These are phyloP conservation scores for Amiota mariae DNA, from an alignment of 2,888 invertebrate genomes.

Conservation along the genomic window DNA sequence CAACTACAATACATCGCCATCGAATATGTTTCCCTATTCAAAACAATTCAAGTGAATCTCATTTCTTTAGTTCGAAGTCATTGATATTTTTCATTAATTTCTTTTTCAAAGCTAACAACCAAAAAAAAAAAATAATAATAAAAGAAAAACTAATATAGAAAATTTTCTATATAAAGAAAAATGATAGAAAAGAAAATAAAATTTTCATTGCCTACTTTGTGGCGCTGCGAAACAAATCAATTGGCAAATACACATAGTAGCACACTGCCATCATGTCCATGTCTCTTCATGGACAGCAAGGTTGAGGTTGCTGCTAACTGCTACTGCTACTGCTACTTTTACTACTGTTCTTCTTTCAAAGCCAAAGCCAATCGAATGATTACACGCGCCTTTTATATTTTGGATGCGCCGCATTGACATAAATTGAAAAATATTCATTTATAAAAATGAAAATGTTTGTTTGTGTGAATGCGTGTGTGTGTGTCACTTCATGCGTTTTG, in stretches of 20 bases:
- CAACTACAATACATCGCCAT: no score
- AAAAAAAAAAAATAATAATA: no score
- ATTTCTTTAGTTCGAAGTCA: constrained; percentile 52
- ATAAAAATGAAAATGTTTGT: not conserved
- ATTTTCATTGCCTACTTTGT: constrained; percentile 19
- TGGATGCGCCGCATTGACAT: constrained; percentile 26
- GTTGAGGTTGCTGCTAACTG: no score
- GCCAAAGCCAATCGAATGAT: constrained; percentile 39
- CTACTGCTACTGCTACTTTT: no score
- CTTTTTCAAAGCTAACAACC: no score
- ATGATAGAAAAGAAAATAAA: not conserved
- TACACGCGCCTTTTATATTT: constrained; percentile 6
- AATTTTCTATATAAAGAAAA: no score
- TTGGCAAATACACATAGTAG: no score
- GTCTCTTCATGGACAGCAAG: no score
- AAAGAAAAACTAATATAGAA: constrained; percentile 16
- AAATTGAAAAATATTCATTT: constrained; percentile 37
- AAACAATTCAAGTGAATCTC: constrained; percentile 53
- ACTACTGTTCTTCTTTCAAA: no score
- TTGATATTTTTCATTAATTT: constrained; percentile 52
- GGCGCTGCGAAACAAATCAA: constrained; percentile 6
- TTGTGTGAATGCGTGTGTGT: not conserved
- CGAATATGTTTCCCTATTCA: not conserved
- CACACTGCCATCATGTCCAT: no score
- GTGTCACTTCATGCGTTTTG: not conserved